These are phyloP conservation scores for Choloepus didactylus DNA, from an alignment of 2,797 vertebrate genomes.

Conservation along the genomic window DNA sequence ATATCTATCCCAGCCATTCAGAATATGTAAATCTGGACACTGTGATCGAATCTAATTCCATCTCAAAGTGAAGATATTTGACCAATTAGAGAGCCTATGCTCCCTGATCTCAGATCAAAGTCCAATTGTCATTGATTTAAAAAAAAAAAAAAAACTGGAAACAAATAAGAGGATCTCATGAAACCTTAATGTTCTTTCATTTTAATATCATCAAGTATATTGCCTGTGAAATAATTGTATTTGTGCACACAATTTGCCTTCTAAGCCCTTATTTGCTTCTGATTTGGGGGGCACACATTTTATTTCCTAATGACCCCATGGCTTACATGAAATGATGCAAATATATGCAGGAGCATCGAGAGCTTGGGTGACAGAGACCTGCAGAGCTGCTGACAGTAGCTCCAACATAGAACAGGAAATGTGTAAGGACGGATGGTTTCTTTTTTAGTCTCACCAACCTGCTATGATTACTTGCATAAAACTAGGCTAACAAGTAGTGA, in stretches of 20 bases:
- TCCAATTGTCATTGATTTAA: conserved; percentile 30
- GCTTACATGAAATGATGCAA: not conserved
- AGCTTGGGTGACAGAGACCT: not conserved
- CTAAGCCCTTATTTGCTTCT: not conserved
- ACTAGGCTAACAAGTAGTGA: not conserved
- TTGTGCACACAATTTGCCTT: not conserved
- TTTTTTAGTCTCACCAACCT: not conserved
- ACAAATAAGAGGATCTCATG: not conserved
- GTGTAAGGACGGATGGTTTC: not conserved
- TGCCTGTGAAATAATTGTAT: not conserved
- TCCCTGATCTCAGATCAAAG: conserved; percentile 30
- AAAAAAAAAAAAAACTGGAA: not conserved
- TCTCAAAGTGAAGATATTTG: not conserved
- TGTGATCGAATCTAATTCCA: not conserved
- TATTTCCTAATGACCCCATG: not conserved
- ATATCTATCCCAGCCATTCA: not conserved
- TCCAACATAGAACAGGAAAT: not conserved
- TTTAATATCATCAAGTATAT: conserved; percentile 10
- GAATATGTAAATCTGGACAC: not conserved
- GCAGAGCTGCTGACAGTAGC: not conserved
- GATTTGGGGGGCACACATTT: not conserved
- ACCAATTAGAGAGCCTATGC: not conserved
- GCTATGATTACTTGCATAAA: not conserved
- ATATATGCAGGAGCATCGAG: not conserved
- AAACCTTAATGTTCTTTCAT: not conserved